Conservation (phyloP, 1,140 invertebrate species). For the Nephotettix cincticeps region DNA sequence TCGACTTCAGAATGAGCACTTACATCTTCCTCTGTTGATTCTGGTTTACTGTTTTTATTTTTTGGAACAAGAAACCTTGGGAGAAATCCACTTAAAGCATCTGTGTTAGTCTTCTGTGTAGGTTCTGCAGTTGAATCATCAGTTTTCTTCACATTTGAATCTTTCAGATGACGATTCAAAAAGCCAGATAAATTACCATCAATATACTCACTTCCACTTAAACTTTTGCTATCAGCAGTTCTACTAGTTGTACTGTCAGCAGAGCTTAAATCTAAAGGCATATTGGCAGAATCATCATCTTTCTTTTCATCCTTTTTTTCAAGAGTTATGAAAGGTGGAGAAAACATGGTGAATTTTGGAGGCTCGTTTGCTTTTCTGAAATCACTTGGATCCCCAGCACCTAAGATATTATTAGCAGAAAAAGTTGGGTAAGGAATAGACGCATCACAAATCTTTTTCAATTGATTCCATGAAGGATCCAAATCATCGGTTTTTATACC, state of each 20-base stretch:
- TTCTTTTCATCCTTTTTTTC: not conserved
- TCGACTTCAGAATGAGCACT: not conserved
- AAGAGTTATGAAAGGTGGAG: not conserved
- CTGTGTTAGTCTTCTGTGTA: not conserved
- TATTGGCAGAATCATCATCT: slow-evolving; percentile 1
- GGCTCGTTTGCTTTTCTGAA: not conserved
- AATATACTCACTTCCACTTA: not conserved
- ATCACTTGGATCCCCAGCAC: not conserved
- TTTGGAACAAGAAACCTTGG: not conserved
- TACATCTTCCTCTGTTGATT: not conserved
- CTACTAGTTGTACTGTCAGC: not conserved
- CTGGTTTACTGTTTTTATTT: not conserved
- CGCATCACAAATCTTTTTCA: not conserved
- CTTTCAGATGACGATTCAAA: not conserved
- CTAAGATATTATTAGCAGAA: not conserved
- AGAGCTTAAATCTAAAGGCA: slow-evolving; percentile 14
- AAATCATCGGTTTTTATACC: not conserved
- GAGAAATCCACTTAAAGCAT: not conserved
- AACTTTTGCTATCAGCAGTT: not conserved
- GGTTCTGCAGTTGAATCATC: not conserved
- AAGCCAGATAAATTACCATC: not conserved
- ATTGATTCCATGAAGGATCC: not conserved
- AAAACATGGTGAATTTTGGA: not conserved
- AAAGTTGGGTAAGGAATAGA: not conserved
- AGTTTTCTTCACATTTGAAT: not conserved